Percentiles rank a stretch among this genome's conserved stretches.
Conservation (phyloP, 2,113 vertebrate genomes). For the Peromyscus maniculatus region DNA sequence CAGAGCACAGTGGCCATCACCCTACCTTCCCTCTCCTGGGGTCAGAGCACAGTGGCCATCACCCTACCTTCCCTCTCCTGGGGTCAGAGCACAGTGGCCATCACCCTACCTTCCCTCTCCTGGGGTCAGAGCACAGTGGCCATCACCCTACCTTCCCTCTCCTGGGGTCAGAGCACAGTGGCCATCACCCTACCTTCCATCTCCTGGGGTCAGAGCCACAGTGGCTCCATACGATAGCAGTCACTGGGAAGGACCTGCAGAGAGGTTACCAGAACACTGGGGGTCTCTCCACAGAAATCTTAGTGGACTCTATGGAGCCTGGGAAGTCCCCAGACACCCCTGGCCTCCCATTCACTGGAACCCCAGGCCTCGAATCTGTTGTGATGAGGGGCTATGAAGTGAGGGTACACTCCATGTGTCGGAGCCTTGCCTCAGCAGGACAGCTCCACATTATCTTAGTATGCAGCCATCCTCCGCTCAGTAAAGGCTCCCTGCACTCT, state of each 20-base stretch:
- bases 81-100: too few species aligned
- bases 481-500: fast-evolving
- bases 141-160: neutral
- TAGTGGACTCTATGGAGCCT: neutral
- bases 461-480: neutral
- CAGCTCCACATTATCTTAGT: neutral
- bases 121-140: too few species aligned
- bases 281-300: neutral
- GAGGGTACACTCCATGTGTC: fast-evolving
- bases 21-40: neutral
- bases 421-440: fast-evolving
- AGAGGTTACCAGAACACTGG: neutral
- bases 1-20: too few species aligned
- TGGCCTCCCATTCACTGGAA: neutral
- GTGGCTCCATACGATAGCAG: neutral
- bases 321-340: neutral
- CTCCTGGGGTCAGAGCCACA: neutral
- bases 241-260: neutral
- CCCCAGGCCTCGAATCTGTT: neutral
- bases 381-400: neutral
- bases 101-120: neutral
- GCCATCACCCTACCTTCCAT: too few species aligned
- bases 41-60: too few species aligned
- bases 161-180: neutral
- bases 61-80: neutral